phyloP scores from a whole-genome alignment of 2,888 invertebrate genomes.

The Caenorhabditis sp. region DNA sequence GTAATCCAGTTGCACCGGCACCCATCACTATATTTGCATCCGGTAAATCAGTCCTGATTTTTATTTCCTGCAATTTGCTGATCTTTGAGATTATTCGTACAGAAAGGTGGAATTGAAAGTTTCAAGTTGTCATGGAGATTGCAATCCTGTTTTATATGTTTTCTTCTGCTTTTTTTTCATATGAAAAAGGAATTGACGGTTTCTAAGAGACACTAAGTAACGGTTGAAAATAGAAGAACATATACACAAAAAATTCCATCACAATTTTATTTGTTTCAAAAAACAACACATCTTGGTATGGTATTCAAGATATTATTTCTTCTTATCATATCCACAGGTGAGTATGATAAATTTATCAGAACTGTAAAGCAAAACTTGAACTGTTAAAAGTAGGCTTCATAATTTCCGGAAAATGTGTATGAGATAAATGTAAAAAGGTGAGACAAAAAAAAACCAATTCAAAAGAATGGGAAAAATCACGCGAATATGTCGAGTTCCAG shows the following conservation, averaged over 20 bases:
- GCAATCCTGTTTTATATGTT: neutral
- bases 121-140: neutral
- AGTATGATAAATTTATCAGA: neutral
- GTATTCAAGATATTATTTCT: no score
- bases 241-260: neutral
- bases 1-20: slow-evolving; percentile 41
- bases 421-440: no score
- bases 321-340: neutral
- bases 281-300: neutral
- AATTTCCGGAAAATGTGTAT: no score
- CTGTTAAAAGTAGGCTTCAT: neutral
- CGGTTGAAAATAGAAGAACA: slow-evolving; percentile 6
- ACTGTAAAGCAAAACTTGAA: neutral
- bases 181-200: slow-evolving; percentile 7
- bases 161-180: neutral
- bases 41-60: neutral
- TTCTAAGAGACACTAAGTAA: slow-evolving; percentile 28
- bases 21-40: slow-evolving; percentile 26
- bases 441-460: no score
- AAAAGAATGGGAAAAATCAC: no score
- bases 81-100: neutral
- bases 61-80: neutral
- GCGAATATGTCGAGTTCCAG: no score
- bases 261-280: neutral
- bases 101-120: neutral